Evolutionary conservation across 2,797 vertebrate genomes (phyloP).

Genomic region (Falco biarmicus): DNA sequence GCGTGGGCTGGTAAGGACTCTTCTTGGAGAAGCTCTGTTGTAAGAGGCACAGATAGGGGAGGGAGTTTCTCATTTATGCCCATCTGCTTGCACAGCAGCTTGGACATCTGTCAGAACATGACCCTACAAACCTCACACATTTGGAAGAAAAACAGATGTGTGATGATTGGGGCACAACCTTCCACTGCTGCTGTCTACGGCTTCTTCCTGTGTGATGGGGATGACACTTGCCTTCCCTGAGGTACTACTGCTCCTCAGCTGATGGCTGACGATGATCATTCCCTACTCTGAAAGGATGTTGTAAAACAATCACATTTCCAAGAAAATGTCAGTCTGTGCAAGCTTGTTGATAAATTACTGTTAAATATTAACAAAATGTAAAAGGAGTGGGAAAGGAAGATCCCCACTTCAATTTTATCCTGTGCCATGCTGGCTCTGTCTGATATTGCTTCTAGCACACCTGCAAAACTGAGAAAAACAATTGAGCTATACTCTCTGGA

Average conservation of each 20-base stretch:
- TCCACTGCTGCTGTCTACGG: neutral
- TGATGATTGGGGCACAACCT: neutral
- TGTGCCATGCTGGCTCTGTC: neutral
- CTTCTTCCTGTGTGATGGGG: neutral
- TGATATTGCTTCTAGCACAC: neutral
- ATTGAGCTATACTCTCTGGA: neutral
- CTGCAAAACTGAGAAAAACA: neutral
- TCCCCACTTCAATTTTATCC: neutral
- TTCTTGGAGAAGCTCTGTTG: neutral
- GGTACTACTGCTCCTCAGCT: neutral
- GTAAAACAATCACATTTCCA: neutral
- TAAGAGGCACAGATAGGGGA: neutral
- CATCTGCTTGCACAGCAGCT: neutral
- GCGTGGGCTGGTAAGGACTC: fast-evolving
- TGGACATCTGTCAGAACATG: neutral
- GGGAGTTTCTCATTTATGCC: neutral
- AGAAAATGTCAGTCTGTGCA: neutral
- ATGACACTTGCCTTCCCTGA: neutral
- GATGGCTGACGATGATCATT: neutral
- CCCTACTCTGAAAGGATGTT: neutral
- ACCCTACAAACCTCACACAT: neutral
- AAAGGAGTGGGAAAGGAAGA: neutral
- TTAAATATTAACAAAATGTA: neutral
- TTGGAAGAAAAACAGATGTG: neutral
- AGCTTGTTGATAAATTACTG: neutral